Evolutionary conservation across 2,113 vertebrate species (phyloP).

Genomic region (Oncorhynchus kisutch): DNA sequence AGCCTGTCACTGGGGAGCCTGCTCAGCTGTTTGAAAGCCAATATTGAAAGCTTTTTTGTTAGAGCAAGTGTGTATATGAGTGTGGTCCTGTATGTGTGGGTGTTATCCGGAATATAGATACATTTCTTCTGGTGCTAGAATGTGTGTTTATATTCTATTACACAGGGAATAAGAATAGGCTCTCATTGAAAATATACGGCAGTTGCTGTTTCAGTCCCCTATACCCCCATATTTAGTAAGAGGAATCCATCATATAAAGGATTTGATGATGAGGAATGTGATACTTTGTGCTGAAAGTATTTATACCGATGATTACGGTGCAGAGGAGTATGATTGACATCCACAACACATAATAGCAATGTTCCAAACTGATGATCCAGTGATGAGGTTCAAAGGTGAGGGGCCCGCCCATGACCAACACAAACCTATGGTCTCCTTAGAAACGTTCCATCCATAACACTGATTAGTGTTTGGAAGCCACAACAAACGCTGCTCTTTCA

Average conservation of each 20-base stretch:
- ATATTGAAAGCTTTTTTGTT: not conserved
- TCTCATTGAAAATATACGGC: too few relatives aligned
- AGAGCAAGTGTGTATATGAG: not conserved
- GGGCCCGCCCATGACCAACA: constrained; percentile 23
- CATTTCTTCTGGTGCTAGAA: constrained; percentile 63
- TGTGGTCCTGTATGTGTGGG: not conserved
- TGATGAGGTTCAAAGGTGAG: constrained; percentile 16
- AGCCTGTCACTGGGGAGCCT: not conserved
- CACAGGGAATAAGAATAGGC: too few relatives aligned
- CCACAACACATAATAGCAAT: too few relatives aligned
- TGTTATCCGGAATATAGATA: constrained; percentile 41
- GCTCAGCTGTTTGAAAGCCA: constrained; percentile 1
- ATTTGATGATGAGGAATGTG: constrained; percentile 31
- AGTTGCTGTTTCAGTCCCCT: too few relatives aligned
- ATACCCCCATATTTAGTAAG: too few relatives aligned
- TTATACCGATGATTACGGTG: constrained; percentile 44
- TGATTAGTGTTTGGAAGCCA: constrained; percentile 50
- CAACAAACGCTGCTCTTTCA: constrained; percentile 53
- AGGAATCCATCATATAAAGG: not conserved
- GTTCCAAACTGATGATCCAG: too few relatives aligned
- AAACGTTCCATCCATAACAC: constrained; percentile 18
- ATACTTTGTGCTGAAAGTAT: constrained; percentile 60
- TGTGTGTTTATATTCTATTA: constrained; percentile 54
- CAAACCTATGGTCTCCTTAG: constrained; percentile 34
- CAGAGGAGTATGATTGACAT: too few relatives aligned